Evolutionary conservation across 2,888 invertebrate genomes (phyloP).

Genomic region (Leptopterna dolabrata): DNA sequence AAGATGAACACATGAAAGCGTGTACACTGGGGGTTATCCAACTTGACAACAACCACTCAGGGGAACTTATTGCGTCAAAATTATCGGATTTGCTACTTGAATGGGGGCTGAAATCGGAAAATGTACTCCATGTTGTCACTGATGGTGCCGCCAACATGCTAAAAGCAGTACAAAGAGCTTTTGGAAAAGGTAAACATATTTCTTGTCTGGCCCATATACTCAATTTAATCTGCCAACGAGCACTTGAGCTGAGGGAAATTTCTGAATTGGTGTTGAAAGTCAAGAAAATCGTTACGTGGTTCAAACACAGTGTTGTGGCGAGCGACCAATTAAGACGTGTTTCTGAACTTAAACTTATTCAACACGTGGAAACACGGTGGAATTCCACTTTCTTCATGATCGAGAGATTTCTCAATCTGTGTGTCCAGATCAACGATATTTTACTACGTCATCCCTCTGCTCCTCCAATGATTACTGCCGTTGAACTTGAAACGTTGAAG

Average conservation of each 20-base stretch:
- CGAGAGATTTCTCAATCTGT: not conserved
- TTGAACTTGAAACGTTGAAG: not conserved
- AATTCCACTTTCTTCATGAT: not conserved
- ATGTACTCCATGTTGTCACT: slow-evolving; percentile 63
- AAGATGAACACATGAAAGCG: slow-evolving; percentile 42
- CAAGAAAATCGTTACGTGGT: slow-evolving; percentile 55
- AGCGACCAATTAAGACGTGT: slow-evolving; percentile 43
- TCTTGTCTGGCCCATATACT: slow-evolving; percentile 65
- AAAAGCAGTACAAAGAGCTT: slow-evolving; percentile 65
- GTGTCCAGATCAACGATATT: not conserved
- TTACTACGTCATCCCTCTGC: not conserved
- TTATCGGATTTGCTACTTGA: slow-evolving; percentile 62
- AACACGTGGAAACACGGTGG: slow-evolving; percentile 56
- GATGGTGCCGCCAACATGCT: slow-evolving; percentile 63
- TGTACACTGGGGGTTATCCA: slow-evolving; percentile 52
- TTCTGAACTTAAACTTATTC: slow-evolving; percentile 54
- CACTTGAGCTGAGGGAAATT: slow-evolving; percentile 37
- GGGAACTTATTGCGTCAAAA: slow-evolving; percentile 63
- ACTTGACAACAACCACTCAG: slow-evolving; percentile 64
- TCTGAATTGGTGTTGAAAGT: not conserved
- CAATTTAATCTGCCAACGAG: slow-evolving; percentile 64
- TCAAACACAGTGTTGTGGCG: slow-evolving; percentile 57
- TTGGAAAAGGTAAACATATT: slow-evolving; percentile 64
- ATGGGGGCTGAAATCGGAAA: slow-evolving; percentile 62
- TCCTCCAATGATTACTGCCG: not conserved